Percentiles rank a stretch among this genome's conserved stretches.
These are phyloP conservation scores for Erannis defoliaria DNA, from an alignment of 2,888 invertebrate species.

Conservation along the genomic window DNA sequence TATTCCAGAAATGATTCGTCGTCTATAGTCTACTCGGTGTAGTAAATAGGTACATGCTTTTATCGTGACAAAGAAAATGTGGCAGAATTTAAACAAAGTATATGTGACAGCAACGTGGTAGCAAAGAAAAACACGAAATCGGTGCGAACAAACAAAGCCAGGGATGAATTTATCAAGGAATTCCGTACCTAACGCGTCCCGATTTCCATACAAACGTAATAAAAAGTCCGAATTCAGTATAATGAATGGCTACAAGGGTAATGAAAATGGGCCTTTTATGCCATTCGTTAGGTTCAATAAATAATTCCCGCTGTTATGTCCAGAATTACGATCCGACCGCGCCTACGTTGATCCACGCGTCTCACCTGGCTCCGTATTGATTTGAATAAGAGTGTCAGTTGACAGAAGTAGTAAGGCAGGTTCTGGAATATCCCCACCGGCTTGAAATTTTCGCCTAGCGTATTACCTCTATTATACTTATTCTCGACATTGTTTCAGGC, in stretches of 20 bases:
- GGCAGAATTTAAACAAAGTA: conserved; percentile 11
- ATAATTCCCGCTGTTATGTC: conserved; percentile 43
- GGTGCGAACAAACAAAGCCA: conserved; percentile 64
- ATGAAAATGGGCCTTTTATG: conserved; percentile 64
- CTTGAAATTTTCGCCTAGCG: no score
- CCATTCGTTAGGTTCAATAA: conserved; percentile 56
- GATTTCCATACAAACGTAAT: conserved; percentile 77
- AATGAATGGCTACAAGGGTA: conserved; percentile 64
- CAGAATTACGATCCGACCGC: conserved; percentile 37
- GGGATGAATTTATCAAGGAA: conserved; percentile 64
- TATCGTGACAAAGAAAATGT: conserved; percentile 1
- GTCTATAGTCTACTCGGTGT: no score
- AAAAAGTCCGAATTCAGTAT: conserved; percentile 65
- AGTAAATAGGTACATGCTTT: no score
- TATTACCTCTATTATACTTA: no score
- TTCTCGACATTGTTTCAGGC: no score
- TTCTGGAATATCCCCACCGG: no score
- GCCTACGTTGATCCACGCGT: conserved; percentile 18
- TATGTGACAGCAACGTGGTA: background rate
- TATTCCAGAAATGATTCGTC: no score
- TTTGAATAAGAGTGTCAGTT: background rate
- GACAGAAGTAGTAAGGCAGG: no score
- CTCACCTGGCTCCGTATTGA: conserved; percentile 14
- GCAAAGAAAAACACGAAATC: conserved; percentile 49
- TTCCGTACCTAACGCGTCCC: conserved; percentile 54